A percentile compares a stretch with the other conserved stretches of the same genome.
These are phyloP conservation scores for Holcopasites calliopsidis DNA, from an alignment of 1,140 invertebrate species.

Conservation along the genomic window DNA sequence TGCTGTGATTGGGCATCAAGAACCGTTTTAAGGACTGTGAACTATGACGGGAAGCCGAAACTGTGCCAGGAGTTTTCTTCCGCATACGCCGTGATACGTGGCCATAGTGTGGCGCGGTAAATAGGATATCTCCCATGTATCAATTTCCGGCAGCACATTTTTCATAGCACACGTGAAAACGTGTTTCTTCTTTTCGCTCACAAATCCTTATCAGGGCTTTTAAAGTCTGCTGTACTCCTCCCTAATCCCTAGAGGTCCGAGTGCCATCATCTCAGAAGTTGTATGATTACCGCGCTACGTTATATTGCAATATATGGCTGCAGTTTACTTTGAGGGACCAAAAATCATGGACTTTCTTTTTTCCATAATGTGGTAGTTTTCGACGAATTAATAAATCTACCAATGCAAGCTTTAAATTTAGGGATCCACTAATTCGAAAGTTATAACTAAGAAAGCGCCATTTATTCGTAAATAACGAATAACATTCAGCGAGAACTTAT, in stretches of 20 bases:
- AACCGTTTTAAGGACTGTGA: constrained; percentile 2
- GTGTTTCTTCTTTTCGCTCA: constrained; percentile 7
- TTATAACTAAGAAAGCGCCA: too few species aligned
- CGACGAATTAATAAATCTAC: too few species aligned
- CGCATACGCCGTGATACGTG: constrained; percentile 27
- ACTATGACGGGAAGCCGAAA: constrained; percentile 13
- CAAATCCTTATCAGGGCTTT: constrained; percentile 14
- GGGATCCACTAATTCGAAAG: too few species aligned
- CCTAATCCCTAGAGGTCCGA: background rate
- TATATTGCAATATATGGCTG: too few species aligned
- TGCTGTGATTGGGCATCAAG: constrained; percentile 34
- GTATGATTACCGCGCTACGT: too few species aligned
- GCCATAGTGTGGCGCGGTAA: constrained; percentile 37
- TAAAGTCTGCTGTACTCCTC: background rate
- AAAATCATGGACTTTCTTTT: too few species aligned
- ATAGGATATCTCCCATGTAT: constrained; percentile 34
- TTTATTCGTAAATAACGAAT: too few species aligned
- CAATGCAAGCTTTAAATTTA: too few species aligned
- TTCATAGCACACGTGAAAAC: constrained; percentile 16
- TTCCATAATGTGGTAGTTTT: too few species aligned
- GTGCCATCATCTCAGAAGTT: background rate
- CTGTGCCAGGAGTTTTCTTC: constrained; percentile 11
- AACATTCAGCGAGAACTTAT: too few species aligned
- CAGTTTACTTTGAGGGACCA: too few species aligned
- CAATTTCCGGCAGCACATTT: constrained; percentile 48